phyloP scores from a whole-genome alignment of 2,113 vertebrate species.

The Hippoglossus stenolepis region DNA sequence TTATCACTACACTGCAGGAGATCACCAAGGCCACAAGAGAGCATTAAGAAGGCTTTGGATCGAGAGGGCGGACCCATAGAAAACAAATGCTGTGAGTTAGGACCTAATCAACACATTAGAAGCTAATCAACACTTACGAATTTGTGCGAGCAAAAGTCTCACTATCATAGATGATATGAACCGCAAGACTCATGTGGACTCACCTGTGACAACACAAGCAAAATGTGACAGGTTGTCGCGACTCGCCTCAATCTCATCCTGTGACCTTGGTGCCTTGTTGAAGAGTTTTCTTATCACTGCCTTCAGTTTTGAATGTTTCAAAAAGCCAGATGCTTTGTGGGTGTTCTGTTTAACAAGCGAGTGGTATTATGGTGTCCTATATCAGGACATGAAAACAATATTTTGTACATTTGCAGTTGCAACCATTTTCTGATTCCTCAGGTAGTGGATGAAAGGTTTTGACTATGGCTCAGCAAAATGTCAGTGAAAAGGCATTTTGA shows the following conservation, averaged over 20 bases:
- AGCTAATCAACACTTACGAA: no score
- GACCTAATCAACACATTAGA: no score
- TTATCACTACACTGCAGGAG: background rate
- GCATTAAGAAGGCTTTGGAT: background rate
- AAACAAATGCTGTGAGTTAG: background rate
- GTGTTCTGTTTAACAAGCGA: background rate
- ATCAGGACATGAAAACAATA: background rate
- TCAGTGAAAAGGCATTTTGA: slow-evolving; percentile 37
- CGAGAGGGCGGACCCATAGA: background rate
- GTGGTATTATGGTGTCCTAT: background rate
- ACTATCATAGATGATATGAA: no score
- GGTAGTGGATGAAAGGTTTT: background rate
- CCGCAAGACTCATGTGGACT: no score
- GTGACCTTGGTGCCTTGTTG: background rate
- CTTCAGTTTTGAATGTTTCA: background rate
- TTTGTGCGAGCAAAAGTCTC: no score
- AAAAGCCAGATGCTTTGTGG: background rate
- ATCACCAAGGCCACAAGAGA: background rate
- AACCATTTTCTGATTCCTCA: background rate
- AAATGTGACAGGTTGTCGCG: no score
- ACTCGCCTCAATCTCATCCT: background rate
- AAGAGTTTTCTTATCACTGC: background rate
- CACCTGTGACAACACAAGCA: no score
- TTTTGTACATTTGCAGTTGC: background rate
- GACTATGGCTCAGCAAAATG: slow-evolving; percentile 1